Evolutionary conservation across 2,888 invertebrate species (phyloP).

Genomic region (Hydriomena furcata): DNA sequence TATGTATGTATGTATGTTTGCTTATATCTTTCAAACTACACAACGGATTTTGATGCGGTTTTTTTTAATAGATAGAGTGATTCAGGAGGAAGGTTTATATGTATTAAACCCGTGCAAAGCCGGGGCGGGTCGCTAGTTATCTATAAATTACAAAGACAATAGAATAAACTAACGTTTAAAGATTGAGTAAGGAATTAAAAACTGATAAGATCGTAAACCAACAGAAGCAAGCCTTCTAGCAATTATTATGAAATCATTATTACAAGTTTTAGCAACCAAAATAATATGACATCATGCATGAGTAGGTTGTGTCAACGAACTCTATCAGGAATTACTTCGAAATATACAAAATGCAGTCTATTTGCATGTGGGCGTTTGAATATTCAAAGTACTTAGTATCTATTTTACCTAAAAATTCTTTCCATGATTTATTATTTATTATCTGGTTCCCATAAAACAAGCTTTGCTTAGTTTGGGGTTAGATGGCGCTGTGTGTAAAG

Average conservation of each 20-base stretch:
- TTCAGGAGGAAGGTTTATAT: too few relatives aligned
- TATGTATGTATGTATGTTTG: too few relatives aligned
- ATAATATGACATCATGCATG: conserved; percentile 26
- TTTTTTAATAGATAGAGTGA: too few relatives aligned
- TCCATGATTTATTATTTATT: too few relatives aligned
- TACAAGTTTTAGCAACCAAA: conserved; percentile 19
- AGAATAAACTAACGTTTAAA: conserved; percentile 7
- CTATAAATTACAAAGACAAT: neutral
- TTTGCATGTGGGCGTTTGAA: neutral
- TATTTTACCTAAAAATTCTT: neutral
- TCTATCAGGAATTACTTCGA: conserved; percentile 4
- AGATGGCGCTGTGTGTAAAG: too few relatives aligned
- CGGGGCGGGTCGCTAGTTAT: too few relatives aligned
- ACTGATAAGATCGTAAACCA: conserved; percentile 12
- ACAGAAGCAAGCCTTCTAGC: conserved; percentile 16
- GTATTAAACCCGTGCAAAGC: too few relatives aligned
- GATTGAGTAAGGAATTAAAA: conserved; percentile 13
- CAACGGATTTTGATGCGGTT: too few relatives aligned
- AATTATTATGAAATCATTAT: conserved; percentile 16
- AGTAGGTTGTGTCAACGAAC: conserved; percentile 31
- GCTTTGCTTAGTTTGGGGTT: too few relatives aligned
- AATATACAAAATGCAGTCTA: conserved; percentile 9
- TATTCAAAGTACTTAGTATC: neutral
- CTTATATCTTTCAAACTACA: too few relatives aligned
- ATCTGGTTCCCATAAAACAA: too few relatives aligned